Percentiles rank a stretch among this genome's conserved stretches.
Conservation (phyloP, 2,888 invertebrate species). For the Nymphalis urticae region DNA sequence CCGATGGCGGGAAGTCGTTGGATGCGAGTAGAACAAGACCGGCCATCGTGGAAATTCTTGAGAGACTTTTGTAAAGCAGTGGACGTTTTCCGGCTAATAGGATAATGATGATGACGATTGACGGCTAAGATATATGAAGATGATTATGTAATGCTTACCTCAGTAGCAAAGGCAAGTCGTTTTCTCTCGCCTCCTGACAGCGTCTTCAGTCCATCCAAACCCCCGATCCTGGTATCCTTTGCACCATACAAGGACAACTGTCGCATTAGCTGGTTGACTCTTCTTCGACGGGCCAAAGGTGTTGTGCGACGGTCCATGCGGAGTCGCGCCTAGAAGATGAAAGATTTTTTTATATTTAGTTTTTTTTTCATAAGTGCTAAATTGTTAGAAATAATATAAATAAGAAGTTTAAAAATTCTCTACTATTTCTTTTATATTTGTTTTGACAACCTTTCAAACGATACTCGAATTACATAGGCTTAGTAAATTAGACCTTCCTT, state of each 20-base stretch:
- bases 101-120: too few species aligned
- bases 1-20: too few species aligned
- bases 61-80: too few species aligned
- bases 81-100: too few species aligned
- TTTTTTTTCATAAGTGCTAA: too few species aligned
- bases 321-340: conserved; percentile 85
- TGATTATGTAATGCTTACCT: conserved; percentile 75
- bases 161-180: conserved; percentile 94
- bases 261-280: conserved; percentile 86
- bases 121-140: too few species aligned
- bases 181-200: conserved; percentile 97
- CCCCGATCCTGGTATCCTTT: conserved; percentile 89
- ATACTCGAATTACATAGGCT: background rate
- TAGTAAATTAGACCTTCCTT: background rate
- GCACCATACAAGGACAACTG: conserved; percentile 87
- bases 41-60: too few species aligned
- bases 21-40: too few species aligned
- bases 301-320: conserved; percentile 88
- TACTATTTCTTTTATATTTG: too few species aligned
- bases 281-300: conserved; percentile 81
- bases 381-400: too few species aligned
- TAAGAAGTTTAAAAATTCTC: too few species aligned
- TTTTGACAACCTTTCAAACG: background rate
- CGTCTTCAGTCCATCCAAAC: conserved; percentile 87
- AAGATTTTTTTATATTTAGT: background rate